Percentiles rank a stretch among this genome's conserved stretches.
Conservation (phyloP, 2,888 invertebrate genomes). For the Kryphioiulus occultus region DNA sequence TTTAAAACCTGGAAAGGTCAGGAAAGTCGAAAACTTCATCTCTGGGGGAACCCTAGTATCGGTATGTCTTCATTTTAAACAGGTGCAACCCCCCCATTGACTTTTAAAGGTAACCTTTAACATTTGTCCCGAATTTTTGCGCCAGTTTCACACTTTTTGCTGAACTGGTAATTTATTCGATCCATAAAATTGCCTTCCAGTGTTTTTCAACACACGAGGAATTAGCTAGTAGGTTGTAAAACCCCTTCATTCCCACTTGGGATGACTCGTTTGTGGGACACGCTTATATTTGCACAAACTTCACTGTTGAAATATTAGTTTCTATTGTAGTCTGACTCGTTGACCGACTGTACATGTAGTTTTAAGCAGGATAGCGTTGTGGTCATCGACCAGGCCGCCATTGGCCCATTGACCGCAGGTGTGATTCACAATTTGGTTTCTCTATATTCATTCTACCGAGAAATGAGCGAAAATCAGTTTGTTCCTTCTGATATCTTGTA, state of each 20-base stretch:
- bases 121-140: too few relatives aligned
- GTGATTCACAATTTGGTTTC: neutral
- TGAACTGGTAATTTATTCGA: too few relatives aligned
- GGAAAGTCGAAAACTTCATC: too few relatives aligned
- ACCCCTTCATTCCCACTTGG: neutral
- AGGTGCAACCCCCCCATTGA: too few relatives aligned
- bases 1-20: too few relatives aligned
- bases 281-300: neutral
- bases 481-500: neutral
- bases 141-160: too few relatives aligned
- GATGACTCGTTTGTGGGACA: neutral
- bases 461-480: neutral
- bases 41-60: too few relatives aligned
- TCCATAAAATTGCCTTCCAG: neutral
- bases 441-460: neutral
- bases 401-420: constrained; percentile 27
- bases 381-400: constrained; percentile 20
- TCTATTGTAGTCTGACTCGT: constrained; percentile 18
- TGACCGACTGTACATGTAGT: neutral
- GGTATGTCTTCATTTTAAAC: too few relatives aligned
- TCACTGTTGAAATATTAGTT: neutral
- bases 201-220: neutral
- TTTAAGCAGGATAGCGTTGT: neutral
- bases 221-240: neutral
- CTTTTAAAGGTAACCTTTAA: too few relatives aligned